These are phyloP conservation scores for Sphecodes monilicornis DNA, from an alignment of 2,888 invertebrate species.

Conservation along the genomic window DNA sequence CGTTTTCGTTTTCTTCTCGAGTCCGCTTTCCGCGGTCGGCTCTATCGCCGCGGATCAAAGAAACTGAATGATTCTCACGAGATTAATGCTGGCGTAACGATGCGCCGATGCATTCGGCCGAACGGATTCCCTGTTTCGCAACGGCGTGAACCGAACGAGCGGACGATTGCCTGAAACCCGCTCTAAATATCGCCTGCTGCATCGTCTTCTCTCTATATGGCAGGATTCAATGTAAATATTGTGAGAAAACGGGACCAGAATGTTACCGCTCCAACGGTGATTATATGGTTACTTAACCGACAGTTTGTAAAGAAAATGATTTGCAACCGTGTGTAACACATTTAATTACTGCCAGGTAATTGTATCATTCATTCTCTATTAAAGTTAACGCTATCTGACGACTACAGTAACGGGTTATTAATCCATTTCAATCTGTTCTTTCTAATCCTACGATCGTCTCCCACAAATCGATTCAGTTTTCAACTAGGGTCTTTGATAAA, in stretches of 20 bases:
- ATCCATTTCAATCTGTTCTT: not conserved
- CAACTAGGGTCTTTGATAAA: not conserved
- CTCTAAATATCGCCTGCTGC: conserved; percentile 52
- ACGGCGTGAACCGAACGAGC: conserved; percentile 19
- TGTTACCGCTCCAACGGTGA: not conserved
- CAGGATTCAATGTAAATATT: not conserved
- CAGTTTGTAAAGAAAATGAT: conserved; percentile 2
- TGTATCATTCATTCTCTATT: not conserved
- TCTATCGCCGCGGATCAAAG: conserved; percentile 23
- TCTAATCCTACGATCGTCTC: not conserved
- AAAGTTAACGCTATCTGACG: not conserved
- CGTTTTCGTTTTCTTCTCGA: not conserved
- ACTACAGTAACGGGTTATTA: not conserved
- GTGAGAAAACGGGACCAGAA: conserved; percentile 6
- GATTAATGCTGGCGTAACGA: conserved; percentile 58
- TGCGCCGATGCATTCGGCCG: conserved; percentile 33
- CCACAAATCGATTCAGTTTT: not conserved
- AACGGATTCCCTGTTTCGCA: conserved; percentile 38
- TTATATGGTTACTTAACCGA: conserved; percentile 3
- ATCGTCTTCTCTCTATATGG: not conserved
- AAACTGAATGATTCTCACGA: conserved; percentile 50
- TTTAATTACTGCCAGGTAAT: not conserved
- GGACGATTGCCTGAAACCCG: conserved; percentile 45
- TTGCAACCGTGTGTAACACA: not conserved
- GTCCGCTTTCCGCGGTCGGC: not conserved